Evolutionary conservation across 2,888 invertebrate species (phyloP).

Genomic region (Lacanobia oleracea): DNA sequence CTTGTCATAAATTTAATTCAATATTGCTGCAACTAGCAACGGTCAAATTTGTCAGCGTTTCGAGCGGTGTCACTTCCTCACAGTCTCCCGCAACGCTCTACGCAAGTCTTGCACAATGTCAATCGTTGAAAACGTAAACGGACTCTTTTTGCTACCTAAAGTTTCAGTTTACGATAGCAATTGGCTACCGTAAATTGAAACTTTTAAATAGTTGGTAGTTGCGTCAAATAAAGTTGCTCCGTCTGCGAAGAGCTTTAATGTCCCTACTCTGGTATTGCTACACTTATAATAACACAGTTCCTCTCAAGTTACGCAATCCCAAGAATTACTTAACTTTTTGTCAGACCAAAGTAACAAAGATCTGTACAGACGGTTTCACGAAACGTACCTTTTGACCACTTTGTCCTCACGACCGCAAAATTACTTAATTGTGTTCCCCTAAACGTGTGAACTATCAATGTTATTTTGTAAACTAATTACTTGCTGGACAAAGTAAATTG

Average conservation of each 20-base stretch:
- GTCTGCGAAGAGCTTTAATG: background rate
- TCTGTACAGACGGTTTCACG: conserved; percentile 14
- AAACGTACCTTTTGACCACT: conserved; percentile 46
- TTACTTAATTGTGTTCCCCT: conserved; percentile 59
- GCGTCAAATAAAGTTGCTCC: background rate
- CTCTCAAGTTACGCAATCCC: conserved; percentile 32
- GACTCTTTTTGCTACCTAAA: too few species aligned
- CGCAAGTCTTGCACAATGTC: too few species aligned
- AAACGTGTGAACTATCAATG: conserved; percentile 53
- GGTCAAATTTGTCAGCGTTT: too few species aligned
- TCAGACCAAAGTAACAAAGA: conserved; percentile 33
- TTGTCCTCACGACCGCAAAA: conserved; percentile 53
- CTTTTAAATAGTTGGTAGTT: too few species aligned
- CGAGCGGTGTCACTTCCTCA: too few species aligned
- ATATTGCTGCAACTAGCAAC: too few species aligned
- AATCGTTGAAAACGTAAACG: too few species aligned
- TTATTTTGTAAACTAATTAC: conserved; percentile 60
- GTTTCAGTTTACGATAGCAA: too few species aligned
- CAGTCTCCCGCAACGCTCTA: too few species aligned
- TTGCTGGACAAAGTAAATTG: conserved; percentile 34
- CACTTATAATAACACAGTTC: conserved; percentile 38
- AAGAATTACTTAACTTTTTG: conserved; percentile 39
- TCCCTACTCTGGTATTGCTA: conserved; percentile 17
- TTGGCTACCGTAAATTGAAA: too few species aligned
- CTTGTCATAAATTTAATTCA: too few species aligned